These are phyloP conservation scores for Eleutherodactylus coqui DNA, from an alignment of 2,797 vertebrate species.

Conservation along the genomic window DNA sequence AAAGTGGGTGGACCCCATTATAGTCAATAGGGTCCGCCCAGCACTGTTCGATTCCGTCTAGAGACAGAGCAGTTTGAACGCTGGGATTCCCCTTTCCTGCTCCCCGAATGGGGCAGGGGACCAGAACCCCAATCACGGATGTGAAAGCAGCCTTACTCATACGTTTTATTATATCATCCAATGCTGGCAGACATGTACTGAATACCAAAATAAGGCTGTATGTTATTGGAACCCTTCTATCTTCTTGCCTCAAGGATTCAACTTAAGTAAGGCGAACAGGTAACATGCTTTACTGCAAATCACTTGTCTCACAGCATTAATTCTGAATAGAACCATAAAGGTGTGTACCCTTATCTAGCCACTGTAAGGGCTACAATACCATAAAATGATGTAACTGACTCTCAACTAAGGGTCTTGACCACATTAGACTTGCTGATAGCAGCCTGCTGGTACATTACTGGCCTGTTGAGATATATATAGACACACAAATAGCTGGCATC, in stretches of 20 bases:
- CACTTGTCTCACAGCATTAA: constrained; percentile 2
- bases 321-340: background rate
- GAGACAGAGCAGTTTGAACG: too few species aligned
- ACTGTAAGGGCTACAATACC: background rate
- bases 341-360: background rate
- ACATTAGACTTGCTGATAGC: background rate
- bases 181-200: background rate
- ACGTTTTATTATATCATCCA: background rate
- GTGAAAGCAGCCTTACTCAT: too few species aligned
- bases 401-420: background rate
- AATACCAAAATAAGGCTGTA: background rate
- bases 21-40: too few species aligned
- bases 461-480: too few species aligned
- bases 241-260: background rate
- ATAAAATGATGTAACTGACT: background rate
- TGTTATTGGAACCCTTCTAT: background rate
- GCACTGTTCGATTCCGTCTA: too few species aligned
- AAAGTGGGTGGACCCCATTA: too few species aligned
- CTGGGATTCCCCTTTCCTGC: too few species aligned
- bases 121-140: too few species aligned
- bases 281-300: background rate
- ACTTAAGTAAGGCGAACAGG: background rate
- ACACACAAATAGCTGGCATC: too few species aligned
- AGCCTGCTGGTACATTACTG: background rate
- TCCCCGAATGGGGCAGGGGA: too few species aligned